A percentile compares a stretch with the other conserved stretches of the same genome.
Evolutionary conservation across 2,113 vertebrate species (phyloP).

Genomic region (Nestor notabilis): DNA sequence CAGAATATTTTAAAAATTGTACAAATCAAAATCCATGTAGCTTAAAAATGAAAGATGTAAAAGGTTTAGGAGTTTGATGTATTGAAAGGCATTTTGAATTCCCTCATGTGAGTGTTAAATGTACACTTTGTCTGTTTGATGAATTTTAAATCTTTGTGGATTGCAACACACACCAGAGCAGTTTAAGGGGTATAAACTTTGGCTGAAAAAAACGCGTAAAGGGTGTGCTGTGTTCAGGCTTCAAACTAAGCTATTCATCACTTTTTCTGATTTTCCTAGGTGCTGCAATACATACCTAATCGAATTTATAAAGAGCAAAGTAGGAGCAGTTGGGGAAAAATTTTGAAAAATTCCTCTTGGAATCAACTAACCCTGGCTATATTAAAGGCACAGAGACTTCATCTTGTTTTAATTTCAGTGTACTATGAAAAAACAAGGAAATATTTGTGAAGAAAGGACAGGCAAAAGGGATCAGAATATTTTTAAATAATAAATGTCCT

Average conservation of each 20-base stretch:
- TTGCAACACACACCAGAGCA: conserved; percentile 50
- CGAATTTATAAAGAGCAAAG: conserved; percentile 1
- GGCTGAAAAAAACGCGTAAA: conserved; percentile 29
- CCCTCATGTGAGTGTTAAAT: conserved; percentile 83
- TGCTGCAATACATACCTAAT: background rate
- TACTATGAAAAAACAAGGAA: background rate
- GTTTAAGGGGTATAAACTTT: conserved; percentile 59
- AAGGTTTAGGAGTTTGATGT: conserved; percentile 83
- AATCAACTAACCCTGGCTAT: background rate
- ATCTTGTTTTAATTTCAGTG: background rate
- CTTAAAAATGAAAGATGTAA: conserved; percentile 88
- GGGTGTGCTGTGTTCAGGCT: conserved; percentile 21
- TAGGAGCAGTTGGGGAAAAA: background rate
- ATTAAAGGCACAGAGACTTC: background rate
- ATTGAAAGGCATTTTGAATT: conserved; percentile 84
- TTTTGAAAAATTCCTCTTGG: background rate
- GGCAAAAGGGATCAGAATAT: background rate
- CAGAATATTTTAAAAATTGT: conserved; percentile 86
- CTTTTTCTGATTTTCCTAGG: background rate
- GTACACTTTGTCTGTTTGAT: conserved; percentile 82
- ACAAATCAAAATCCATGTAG: conserved; percentile 87
- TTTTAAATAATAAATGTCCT: conserved; percentile 6
- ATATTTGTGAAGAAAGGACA: background rate
- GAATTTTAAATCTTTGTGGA: conserved; percentile 80
- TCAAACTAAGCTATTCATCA: conserved; percentile 6